Percentiles rank a stretch among this genome's conserved stretches.
phyloP scores from a whole-genome alignment of 2,888 invertebrate genomes.

The Volucella inflata region DNA sequence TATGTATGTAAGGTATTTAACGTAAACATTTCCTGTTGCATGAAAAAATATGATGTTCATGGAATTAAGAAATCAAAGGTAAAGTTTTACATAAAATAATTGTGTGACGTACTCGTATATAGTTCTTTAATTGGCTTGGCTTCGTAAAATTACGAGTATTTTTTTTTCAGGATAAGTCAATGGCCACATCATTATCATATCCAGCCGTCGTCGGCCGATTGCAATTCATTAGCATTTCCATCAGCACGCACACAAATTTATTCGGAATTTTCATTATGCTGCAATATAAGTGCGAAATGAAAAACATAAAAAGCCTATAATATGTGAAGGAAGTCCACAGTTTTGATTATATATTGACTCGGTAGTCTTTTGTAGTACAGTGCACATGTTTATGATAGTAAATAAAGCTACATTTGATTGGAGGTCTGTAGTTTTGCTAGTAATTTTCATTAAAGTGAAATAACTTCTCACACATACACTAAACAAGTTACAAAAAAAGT shows the following conservation, averaged over 20 bases:
- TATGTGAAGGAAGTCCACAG: neutral
- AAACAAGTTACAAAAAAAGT: no score
- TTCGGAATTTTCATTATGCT: conserved; percentile 21
- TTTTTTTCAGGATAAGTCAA: conserved; percentile 28
- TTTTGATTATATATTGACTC: no score
- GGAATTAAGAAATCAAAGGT: neutral
- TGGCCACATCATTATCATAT: conserved; percentile 38
- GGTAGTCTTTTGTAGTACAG: no score
- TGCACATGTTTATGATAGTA: no score
- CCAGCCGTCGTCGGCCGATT: neutral
- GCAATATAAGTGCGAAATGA: neutral
- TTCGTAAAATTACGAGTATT: conserved; percentile 13
- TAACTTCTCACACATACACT: no score
- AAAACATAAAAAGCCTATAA: neutral
- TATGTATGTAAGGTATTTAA: neutral
- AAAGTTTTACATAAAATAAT: conserved; percentile 1
- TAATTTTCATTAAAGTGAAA: no score
- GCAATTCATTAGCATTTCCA: conserved; percentile 36
- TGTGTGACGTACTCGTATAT: conserved; percentile 15
- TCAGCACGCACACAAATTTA: conserved; percentile 10
- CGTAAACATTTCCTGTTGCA: neutral
- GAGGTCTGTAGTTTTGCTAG: no score
- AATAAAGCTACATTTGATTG: no score
- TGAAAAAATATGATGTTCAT: neutral
- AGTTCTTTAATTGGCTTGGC: conserved; percentile 4